Percentiles rank a stretch among this genome's conserved stretches.
These are phyloP conservation scores for Aphelenchoides fujianensis DNA, from an alignment of 1,140 invertebrate species.

Conservation along the genomic window DNA sequence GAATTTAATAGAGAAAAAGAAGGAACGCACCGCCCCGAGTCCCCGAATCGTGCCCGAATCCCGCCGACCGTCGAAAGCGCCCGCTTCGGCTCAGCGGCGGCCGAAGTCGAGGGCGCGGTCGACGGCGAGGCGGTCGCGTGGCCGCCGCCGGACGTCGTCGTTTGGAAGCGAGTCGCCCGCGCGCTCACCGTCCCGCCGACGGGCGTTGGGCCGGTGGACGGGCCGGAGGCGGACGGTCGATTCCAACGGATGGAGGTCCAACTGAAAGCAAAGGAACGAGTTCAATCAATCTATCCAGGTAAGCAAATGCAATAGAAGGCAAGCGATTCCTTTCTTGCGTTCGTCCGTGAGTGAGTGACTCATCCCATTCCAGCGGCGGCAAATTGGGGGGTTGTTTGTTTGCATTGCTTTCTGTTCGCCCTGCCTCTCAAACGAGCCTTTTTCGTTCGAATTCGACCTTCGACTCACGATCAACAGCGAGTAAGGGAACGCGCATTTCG, in stretches of 20 bases:
- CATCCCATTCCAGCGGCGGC: background rate
- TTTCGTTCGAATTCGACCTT: too few species aligned
- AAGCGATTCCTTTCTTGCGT: too few species aligned
- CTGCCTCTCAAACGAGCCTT: background rate
- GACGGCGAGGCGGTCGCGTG: background rate
- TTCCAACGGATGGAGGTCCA: background rate
- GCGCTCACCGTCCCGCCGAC: background rate
- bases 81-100: too few species aligned
- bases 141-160: background rate
- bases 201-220: too few species aligned
- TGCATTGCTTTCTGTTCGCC: background rate
- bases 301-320: too few species aligned
- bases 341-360: background rate
- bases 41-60: background rate
- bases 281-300: too few species aligned
- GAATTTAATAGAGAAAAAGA: background rate
- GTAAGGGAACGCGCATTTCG: too few species aligned
- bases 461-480: too few species aligned
- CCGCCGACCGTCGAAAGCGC: background rate
- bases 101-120: too few species aligned
- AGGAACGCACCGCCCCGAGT: background rate
- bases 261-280: background rate
- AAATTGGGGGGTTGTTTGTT: background rate
- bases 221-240: background rate
- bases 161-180: background rate